phyloP scores from a whole-genome alignment of 2,888 invertebrate genomes.

The Troides helena region DNA sequence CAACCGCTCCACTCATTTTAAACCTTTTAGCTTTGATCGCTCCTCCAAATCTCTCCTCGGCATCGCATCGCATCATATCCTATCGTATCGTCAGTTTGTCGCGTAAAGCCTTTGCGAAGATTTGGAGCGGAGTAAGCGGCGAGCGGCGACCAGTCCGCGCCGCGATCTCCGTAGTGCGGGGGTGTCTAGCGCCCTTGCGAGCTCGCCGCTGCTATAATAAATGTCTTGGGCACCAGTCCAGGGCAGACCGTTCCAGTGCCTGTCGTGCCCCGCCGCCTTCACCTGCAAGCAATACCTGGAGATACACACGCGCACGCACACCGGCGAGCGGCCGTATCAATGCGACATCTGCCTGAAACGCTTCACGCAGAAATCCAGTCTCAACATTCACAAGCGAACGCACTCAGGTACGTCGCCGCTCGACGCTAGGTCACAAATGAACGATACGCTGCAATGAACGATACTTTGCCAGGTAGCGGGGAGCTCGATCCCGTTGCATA shows the following conservation, averaged over 20 bases:
- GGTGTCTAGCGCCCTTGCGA: constrained; percentile 72
- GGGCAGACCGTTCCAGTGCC: constrained; percentile 81
- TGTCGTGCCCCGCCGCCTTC: constrained; percentile 81
- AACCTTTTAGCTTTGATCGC: constrained; percentile 43
- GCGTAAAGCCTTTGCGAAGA: constrained; percentile 37
- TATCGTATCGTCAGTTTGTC: constrained; percentile 30
- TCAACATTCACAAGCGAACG: constrained; percentile 90
- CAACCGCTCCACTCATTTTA: constrained; percentile 42
- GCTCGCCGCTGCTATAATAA: constrained; percentile 76
- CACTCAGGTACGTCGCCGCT: constrained; percentile 81
- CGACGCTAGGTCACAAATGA: constrained; percentile 46
- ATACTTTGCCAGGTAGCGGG: constrained; percentile 44
- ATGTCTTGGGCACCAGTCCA: constrained; percentile 79
- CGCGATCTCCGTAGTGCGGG: constrained; percentile 70
- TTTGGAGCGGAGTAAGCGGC: constrained; percentile 64
- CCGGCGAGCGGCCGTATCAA: constrained; percentile 81
- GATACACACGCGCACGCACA: constrained; percentile 83
- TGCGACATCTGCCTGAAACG: constrained; percentile 89
- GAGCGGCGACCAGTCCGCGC: constrained; percentile 76
- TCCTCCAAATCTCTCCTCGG: constrained; percentile 34
- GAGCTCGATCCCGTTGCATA: constrained; percentile 39
- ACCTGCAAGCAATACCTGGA: constrained; percentile 82
- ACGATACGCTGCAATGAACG: constrained; percentile 52
- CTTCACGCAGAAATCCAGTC: constrained; percentile 90
- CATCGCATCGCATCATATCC: constrained; percentile 4